Conservation (phyloP, 2,888 invertebrate species). For the Nebria brevicollis region DNA sequence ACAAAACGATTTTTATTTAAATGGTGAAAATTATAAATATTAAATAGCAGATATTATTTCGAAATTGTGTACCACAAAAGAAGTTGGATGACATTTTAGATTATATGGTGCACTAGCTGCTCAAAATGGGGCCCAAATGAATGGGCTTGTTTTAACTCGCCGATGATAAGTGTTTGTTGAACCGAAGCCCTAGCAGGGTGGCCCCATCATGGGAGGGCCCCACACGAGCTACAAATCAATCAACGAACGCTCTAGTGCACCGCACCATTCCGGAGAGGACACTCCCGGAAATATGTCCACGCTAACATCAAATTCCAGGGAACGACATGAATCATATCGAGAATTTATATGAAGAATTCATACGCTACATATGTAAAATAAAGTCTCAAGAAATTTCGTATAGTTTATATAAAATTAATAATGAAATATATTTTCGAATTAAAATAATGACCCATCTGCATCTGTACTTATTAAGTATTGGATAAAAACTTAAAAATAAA, state of each 20-base stretch:
- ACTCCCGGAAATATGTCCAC: neutral
- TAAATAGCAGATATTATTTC: too few relatives aligned
- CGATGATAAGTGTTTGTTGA: neutral
- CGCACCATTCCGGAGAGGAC: neutral
- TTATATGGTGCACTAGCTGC: neutral
- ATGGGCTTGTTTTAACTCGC: neutral
- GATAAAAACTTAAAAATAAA: neutral
- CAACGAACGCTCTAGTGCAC: neutral
- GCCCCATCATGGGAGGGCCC: constrained; percentile 36
- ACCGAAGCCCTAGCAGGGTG: constrained; percentile 21
- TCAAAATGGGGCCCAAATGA: neutral
- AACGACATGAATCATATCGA: too few relatives aligned
- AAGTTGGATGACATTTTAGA: neutral
- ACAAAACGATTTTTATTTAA: too few relatives aligned
- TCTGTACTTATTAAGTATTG: too few relatives aligned
- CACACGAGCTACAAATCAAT: constrained; percentile 23
- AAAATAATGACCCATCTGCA: too few relatives aligned
- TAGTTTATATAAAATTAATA: too few relatives aligned
- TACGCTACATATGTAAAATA: too few relatives aligned
- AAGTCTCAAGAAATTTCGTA: too few relatives aligned
- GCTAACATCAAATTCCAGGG: neutral
- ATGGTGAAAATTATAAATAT: too few relatives aligned
- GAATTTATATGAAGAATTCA: too few relatives aligned
- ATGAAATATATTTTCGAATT: too few relatives aligned
- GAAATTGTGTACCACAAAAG: too few relatives aligned